Evolutionary conservation across 2,797 vertebrate species (phyloP).

Genomic region (Sarcoramphus papa): DNA sequence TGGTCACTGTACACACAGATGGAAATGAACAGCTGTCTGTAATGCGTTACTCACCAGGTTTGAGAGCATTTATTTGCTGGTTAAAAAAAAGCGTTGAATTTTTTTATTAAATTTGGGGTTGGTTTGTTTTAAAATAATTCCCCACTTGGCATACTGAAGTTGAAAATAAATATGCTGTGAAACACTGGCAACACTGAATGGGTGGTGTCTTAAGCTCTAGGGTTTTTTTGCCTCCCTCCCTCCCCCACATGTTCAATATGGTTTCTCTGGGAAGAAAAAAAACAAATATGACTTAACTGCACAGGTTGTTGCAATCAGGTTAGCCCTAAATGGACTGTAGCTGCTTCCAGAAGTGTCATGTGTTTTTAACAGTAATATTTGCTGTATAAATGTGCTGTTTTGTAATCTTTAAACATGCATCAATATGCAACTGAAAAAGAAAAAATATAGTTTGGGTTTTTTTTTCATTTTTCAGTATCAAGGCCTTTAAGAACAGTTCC

Average conservation of each 20-base stretch:
- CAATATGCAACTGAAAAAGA: background rate
- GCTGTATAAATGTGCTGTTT: background rate
- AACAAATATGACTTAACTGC: background rate
- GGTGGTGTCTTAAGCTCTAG: background rate
- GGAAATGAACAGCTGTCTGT: conserved; percentile 96
- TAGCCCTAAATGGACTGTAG: background rate
- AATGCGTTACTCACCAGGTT: conserved; percentile 92
- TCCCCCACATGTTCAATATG: background rate
- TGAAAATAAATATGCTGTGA: background rate
- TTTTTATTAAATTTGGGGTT: background rate
- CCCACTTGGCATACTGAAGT: background rate
- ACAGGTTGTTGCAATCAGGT: background rate
- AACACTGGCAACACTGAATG: background rate
- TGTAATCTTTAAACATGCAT: background rate
- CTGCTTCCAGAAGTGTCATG: background rate
- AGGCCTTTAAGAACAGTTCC: background rate
- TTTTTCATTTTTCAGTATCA: background rate
- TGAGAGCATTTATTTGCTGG: background rate
- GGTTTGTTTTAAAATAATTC: background rate
- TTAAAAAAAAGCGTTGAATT: background rate
- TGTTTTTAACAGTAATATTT: background rate
- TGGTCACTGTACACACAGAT: conserved; percentile 96
- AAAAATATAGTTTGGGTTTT: background rate
- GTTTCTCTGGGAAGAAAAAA: background rate
- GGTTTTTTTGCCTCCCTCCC: background rate